A percentile compares a stretch with the other conserved stretches of the same genome.
Conservation (phyloP, 23 tunicate genomes). For the Halocynthia roretzi region DNA sequence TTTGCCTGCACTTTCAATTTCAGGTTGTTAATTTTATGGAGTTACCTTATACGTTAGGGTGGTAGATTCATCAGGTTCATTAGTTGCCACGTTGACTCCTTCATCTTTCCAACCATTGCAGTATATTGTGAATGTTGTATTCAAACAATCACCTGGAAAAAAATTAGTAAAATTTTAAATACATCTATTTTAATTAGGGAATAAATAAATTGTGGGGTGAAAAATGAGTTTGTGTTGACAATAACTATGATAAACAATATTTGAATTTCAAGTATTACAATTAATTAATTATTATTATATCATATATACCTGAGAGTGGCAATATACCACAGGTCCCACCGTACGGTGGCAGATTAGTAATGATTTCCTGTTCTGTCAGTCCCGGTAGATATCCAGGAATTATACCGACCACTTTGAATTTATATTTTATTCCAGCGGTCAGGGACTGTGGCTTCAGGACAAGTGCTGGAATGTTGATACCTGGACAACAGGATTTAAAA, state of each 20-base stretch:
- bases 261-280: too few species aligned
- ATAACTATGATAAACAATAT: too few species aligned
- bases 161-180: neutral
- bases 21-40: neutral
- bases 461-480: constrained; percentile 25
- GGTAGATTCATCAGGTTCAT: neutral
- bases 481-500: constrained; percentile 6
- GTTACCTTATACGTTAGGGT: constrained; percentile 48
- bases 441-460: constrained; percentile 54
- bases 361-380: constrained; percentile 41
- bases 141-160: constrained; percentile 42
- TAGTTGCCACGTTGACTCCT: constrained; percentile 53
- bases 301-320: constrained; percentile 38
- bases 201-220: too few species aligned
- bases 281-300: too few species aligned
- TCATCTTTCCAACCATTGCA: constrained; percentile 82
- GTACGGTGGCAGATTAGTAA: constrained; percentile 61
- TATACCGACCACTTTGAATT: constrained; percentile 30
- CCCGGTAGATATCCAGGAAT: constrained; percentile 26
- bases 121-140: constrained; percentile 44
- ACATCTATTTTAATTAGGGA: too few species aligned
- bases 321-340: constrained; percentile 46
- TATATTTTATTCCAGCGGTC: constrained; percentile 43
- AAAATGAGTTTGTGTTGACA: too few species aligned
- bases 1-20: neutral